Evolutionary conservation across 2,113 vertebrate genomes (phyloP).

Genomic region (Oreochromis tanganicae): DNA sequence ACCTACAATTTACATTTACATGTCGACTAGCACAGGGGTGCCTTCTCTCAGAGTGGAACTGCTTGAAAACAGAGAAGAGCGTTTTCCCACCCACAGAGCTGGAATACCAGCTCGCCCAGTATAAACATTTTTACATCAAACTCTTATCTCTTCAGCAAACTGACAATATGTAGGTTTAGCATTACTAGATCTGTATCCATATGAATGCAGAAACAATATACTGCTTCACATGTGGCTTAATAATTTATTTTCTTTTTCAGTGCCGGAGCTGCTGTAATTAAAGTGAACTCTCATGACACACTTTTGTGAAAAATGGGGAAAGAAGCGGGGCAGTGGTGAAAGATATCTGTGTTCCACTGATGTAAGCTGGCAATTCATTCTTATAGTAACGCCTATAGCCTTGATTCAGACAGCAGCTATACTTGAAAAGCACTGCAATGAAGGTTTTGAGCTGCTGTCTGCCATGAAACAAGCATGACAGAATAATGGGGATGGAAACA

Average conservation of each 20-base stretch:
- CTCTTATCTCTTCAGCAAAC: neutral
- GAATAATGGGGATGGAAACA: constrained; percentile 30
- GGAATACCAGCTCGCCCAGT: constrained; percentile 1
- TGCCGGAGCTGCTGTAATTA: neutral
- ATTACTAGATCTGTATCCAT: neutral
- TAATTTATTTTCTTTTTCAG: neutral
- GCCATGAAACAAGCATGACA: constrained; percentile 52
- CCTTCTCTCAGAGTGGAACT: constrained; percentile 30
- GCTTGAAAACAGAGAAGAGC: constrained; percentile 35
- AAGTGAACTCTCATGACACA: neutral
- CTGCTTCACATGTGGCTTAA: neutral
- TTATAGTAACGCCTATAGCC: constrained; percentile 46
- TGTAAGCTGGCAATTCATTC: constrained; percentile 51
- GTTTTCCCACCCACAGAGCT: constrained; percentile 55
- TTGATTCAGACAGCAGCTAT: constrained; percentile 57
- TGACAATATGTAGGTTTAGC: neutral
- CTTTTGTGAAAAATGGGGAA: neutral
- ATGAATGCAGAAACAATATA: neutral
- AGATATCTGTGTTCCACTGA: constrained; percentile 39
- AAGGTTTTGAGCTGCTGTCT: constrained; percentile 50
- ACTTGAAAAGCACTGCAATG: constrained; percentile 60
- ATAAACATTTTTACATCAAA: constrained; percentile 15
- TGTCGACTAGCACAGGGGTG: constrained; percentile 44
- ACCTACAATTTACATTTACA: constrained; percentile 62
- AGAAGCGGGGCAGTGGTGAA: neutral